phyloP scores from a whole-genome alignment of 2,888 invertebrate genomes.

The Cerastoderma edule region DNA sequence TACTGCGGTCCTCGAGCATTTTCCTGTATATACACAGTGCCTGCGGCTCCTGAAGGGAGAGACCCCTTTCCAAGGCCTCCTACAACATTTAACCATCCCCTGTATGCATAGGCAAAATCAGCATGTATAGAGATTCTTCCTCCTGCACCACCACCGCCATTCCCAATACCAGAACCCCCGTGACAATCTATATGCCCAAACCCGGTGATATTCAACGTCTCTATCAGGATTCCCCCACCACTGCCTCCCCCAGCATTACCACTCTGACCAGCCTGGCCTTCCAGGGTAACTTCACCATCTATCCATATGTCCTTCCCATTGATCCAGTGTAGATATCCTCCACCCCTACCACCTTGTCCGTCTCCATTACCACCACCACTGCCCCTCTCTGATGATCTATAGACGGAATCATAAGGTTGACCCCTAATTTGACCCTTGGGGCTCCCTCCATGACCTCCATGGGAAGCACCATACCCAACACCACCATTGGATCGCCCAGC shows the following conservation, averaged over 20 bases:
- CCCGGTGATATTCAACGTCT: slow-evolving; percentile 73
- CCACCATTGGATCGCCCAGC: slow-evolving; percentile 45
- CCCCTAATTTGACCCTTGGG: slow-evolving; percentile 65
- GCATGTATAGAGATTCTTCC: slow-evolving; percentile 71
- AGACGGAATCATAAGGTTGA: slow-evolving; percentile 72
- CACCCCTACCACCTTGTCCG: slow-evolving; percentile 72
- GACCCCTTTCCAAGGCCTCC: slow-evolving; percentile 68
- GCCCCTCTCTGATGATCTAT: slow-evolving; percentile 62
- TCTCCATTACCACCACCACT: slow-evolving; percentile 73
- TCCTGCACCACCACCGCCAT: slow-evolving; percentile 71
- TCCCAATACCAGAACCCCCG: slow-evolving; percentile 65
- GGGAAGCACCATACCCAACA: slow-evolving; percentile 70
- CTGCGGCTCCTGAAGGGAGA: slow-evolving; percentile 73
- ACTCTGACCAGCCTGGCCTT: slow-evolving; percentile 64
- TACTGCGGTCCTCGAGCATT: slow-evolving; percentile 75
- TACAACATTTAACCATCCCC: slow-evolving; percentile 64
- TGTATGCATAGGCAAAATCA: slow-evolving; percentile 66
- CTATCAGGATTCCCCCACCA: slow-evolving; percentile 71
- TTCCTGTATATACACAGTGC: slow-evolving; percentile 74
- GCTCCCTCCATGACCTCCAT: slow-evolving; percentile 77
- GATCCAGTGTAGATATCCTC: slow-evolving; percentile 69
- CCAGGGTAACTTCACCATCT: slow-evolving; percentile 70
- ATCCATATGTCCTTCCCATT: slow-evolving; percentile 68
- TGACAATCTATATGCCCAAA: slow-evolving; percentile 70
- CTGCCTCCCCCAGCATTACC: slow-evolving; percentile 72